Conservation (phyloP, 2,797 vertebrate genomes). For the Sebastes miniatus region DNA sequence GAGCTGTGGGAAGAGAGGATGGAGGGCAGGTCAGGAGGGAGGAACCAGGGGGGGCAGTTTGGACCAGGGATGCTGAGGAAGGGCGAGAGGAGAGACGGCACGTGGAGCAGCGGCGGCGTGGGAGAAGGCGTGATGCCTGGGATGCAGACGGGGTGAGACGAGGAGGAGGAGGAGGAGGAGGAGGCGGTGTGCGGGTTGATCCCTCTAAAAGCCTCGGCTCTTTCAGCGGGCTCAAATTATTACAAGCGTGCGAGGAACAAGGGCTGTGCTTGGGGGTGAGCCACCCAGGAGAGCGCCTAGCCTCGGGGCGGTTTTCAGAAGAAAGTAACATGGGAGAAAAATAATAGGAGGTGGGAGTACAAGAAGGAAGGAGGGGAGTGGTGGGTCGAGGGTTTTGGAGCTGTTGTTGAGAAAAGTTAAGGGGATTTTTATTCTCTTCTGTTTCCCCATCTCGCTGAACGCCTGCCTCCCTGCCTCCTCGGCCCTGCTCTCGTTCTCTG, state of each 20-base stretch:
- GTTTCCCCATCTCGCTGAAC: constrained; percentile 45
- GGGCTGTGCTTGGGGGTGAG: constrained; percentile 77
- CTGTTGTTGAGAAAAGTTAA: constrained; percentile 67
- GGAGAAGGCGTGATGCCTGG: constrained; percentile 34
- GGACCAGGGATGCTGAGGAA: background rate
- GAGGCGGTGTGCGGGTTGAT: constrained; percentile 53
- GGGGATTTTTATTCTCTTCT: constrained; percentile 69
- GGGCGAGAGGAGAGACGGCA: constrained; percentile 9
- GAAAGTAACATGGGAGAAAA: constrained; percentile 73
- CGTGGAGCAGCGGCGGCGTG: constrained; percentile 20
- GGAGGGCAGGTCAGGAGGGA: constrained; percentile 1
- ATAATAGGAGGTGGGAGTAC: constrained; percentile 77
- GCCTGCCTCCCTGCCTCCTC: constrained; percentile 31
- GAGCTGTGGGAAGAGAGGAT: background rate
- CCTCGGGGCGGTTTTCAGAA: constrained; percentile 82
- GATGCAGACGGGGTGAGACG: constrained; percentile 11
- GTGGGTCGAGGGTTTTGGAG: constrained; percentile 23
- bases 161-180: constrained; percentile 10
- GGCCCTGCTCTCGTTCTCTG: constrained; percentile 34
- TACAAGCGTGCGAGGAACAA: constrained; percentile 81
- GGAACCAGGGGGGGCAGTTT: background rate
- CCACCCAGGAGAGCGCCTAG: constrained; percentile 83
- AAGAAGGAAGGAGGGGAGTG: constrained; percentile 57
- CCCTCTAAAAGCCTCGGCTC: constrained; percentile 79
- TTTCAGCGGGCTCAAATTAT: constrained; percentile 77